Base-by-base conservation (phyloP, 2,888 invertebrate species). In the Operophtera brumata region DNA sequence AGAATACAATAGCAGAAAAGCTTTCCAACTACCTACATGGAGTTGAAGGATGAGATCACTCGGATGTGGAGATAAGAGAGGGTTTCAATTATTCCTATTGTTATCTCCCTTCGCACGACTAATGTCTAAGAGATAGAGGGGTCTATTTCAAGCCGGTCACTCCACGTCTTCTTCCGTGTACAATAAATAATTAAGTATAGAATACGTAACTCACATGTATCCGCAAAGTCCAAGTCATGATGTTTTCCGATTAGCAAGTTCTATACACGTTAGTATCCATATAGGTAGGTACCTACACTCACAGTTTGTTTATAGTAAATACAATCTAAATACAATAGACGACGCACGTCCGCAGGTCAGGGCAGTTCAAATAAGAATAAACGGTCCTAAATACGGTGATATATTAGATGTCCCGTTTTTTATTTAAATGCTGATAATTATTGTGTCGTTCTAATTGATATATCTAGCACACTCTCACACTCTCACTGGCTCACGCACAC, bases 201-300 rank as follows among this genome's bases (percentile, higher is more conserved):
- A 40, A 34, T 28, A 48, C 9, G 12, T 14, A 36, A 62, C 62
- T 60, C 52, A 62, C 62, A 32, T 30, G 45, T 40, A 56, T 28
- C 8, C 34, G 35, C 34, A 48, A 48, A 44, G 35, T 50, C 41
- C 55, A 41, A 44, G 46, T 42, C 62, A 62, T 62, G 47, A 13
- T 28, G 35, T 13, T n/a, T 30, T 42, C 43, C 59, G 49, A 47
- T 55, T 30, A 37, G 37, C n/a, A 26, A 28, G 8, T 40, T 20
- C 39, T 6, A 34, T 32, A 35, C 30, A 32, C 13, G 11, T 6
- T 32, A 46, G 37, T 26, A 25, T 28, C 25, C 11, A 10, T 30
- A 34, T 25, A 14, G 20, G 20, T 20, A 20, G 20, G 20, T 5
- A 30, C n/a, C n/a, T n/a, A n/a, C 13, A 43, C 6, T 28, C 37